These are phyloP conservation scores for Acrocephalus kingi DNA, from an alignment of 2,113 vertebrate genomes.

Conservation along the genomic window DNA sequence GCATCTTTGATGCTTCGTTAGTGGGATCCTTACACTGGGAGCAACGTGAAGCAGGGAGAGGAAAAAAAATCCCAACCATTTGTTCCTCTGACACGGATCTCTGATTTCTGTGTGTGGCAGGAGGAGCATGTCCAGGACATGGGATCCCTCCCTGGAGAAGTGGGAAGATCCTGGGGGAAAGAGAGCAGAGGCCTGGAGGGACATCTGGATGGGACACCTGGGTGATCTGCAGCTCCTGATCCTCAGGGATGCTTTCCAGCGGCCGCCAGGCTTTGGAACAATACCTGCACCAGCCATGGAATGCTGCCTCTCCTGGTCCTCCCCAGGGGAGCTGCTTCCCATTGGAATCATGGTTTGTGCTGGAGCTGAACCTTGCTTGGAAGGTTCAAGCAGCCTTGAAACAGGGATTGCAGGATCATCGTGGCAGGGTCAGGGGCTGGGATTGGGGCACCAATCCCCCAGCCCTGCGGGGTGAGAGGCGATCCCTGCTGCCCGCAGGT, in stretches of 20 bases:
- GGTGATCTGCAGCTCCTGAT: not conserved
- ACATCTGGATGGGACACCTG: not conserved
- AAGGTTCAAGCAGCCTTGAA: not conserved
- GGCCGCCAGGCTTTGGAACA: not conserved
- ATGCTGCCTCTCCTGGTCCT: not conserved
- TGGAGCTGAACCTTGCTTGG: not conserved
- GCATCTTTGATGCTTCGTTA: fast-evolving
- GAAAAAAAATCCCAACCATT: not conserved
- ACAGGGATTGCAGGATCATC: not conserved
- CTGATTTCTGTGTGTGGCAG: too few species aligned
- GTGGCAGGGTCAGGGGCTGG: not conserved
- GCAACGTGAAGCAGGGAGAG: not conserved
- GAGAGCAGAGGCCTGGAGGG: not conserved
- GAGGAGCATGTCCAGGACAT: not conserved
- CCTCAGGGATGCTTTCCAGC: not conserved
- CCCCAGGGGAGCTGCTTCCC: too few species aligned
- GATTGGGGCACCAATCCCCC: fast-evolving
- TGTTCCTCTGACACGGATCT: not conserved
- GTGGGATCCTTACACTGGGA: not conserved
- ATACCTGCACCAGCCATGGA: fast-evolving
- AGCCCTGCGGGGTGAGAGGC: fast-evolving
- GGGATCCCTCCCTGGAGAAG: too few species aligned
- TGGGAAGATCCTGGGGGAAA: not conserved
- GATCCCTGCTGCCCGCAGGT: not conserved
- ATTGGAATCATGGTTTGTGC: fast-evolving